phyloP scores from a whole-genome alignment of 2,888 invertebrate species.

The Ischnus inquisitorius region DNA sequence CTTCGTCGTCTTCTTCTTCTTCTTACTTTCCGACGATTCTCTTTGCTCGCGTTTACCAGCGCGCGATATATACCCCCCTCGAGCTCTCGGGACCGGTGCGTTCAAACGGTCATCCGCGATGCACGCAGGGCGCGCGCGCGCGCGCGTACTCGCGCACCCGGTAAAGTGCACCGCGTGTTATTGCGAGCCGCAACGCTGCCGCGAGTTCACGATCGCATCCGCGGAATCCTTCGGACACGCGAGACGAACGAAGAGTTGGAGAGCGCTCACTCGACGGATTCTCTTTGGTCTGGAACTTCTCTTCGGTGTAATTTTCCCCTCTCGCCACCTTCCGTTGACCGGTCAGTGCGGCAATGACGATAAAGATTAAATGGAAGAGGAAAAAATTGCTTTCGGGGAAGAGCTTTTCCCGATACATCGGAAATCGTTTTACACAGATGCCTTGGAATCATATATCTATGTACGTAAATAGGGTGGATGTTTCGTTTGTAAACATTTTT shows the following conservation, averaged over 20 bases:
- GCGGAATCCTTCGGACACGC: neutral
- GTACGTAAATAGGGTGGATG: neutral
- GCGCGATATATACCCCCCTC: conserved; percentile 14
- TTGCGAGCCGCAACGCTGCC: neutral
- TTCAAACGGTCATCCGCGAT: neutral
- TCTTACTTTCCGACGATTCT: neutral
- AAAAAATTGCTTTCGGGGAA: conserved; percentile 4
- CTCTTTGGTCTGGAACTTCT: neutral
- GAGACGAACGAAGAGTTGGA: neutral
- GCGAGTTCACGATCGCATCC: neutral
- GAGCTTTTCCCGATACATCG: neutral
- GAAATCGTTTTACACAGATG: neutral
- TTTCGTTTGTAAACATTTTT: too few species aligned
- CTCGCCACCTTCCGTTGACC: neutral
- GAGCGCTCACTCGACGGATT: neutral
- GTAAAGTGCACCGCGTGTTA: neutral
- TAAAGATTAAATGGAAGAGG: neutral
- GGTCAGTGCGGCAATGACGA: neutral
- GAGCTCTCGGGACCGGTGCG: conserved; percentile 23
- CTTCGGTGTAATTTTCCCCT: neutral
- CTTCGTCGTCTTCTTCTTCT: conserved; percentile 21
- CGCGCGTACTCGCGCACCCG: neutral
- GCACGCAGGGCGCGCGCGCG: conserved; percentile 24
- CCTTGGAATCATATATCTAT: neutral
- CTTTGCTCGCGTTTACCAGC: conserved; percentile 5